Percentiles rank a stretch among this genome's conserved stretches.
These are phyloP conservation scores for Hipparchia sbordonii DNA, from an alignment of 2,888 invertebrate genomes.

Conservation along the genomic window DNA sequence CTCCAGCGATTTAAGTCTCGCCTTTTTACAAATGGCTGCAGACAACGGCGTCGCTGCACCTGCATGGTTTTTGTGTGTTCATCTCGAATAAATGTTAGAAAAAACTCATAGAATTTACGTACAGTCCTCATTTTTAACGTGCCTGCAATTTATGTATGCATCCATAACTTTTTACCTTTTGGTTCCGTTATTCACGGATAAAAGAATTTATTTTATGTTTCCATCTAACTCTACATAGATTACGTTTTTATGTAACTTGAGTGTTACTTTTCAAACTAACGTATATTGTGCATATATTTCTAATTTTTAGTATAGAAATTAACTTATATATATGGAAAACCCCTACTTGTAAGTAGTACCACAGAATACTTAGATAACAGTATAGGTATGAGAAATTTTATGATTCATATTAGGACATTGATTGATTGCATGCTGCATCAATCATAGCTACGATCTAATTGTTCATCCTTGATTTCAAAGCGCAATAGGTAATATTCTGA, in stretches of 20 bases:
- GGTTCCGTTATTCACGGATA: neutral
- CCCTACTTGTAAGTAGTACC: too few species aligned
- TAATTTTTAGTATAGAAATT: too few species aligned
- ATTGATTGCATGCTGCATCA: too few species aligned
- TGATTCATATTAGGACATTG: too few species aligned
- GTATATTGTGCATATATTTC: too few species aligned
- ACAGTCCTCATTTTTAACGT: slow-evolving; percentile 2
- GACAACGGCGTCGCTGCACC: slow-evolving; percentile 71
- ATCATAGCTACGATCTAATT: too few species aligned
- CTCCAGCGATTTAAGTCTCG: slow-evolving; percentile 68
- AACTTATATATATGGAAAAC: too few species aligned
- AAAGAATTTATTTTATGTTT: neutral
- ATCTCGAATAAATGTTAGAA: slow-evolving; percentile 13
- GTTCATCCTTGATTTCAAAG: too few species aligned
- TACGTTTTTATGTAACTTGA: neutral
- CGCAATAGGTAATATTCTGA: too few species aligned
- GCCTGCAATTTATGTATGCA: slow-evolving; percentile 10
- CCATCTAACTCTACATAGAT: neutral
- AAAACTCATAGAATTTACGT: slow-evolving; percentile 19
- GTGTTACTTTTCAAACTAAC: too few species aligned
- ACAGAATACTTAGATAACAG: too few species aligned
- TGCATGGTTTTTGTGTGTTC: slow-evolving; percentile 19
- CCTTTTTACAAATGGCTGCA: slow-evolving; percentile 75
- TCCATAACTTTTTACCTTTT: slow-evolving; percentile 1
- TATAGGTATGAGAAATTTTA: too few species aligned